These are phyloP conservation scores for Megastigmus dorsalis DNA, from an alignment of 2,888 invertebrate species.

Conservation along the genomic window DNA sequence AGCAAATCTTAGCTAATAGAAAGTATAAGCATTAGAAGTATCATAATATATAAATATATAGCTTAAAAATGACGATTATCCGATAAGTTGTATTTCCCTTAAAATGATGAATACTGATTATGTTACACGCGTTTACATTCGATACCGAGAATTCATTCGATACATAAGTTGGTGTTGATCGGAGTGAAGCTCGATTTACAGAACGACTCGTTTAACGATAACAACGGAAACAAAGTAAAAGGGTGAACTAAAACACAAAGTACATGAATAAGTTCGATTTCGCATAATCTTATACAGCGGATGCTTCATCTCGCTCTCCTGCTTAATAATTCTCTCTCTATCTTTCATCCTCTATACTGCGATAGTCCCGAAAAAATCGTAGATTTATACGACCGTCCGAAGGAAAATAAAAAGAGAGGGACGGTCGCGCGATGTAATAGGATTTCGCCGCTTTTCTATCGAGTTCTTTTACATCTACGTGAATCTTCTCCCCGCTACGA, in stretches of 20 bases:
- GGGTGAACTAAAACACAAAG: not conserved
- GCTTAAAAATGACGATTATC: not conserved
- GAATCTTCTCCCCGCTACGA: constrained; percentile 9
- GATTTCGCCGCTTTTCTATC: not conserved
- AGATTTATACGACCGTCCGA: not conserved
- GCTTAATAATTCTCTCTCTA: not conserved
- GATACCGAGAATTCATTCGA: not conserved
- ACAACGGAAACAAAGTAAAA: not conserved
- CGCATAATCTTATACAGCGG: not conserved
- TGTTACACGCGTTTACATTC: constrained; percentile 18
- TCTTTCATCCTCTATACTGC: not conserved
- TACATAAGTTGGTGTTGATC: constrained; percentile 2
- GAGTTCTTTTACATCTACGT: not conserved
- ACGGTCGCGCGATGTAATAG: constrained; percentile 3
- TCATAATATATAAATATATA: not conserved
- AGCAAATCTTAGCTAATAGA: constrained; percentile 13
- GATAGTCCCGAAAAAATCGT: not conserved
- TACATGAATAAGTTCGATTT: not conserved
- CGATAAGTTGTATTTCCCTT: too few relatives aligned
- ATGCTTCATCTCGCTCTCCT: not conserved
- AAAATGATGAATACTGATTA: constrained; percentile 10
- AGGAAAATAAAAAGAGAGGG: constrained; percentile 16
- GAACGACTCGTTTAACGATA: not conserved
- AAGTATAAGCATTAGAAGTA: constrained; percentile 18
- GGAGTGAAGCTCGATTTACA: not conserved